phyloP scores from a whole-genome alignment of 2,888 invertebrate genomes.

The Autographa gamma region DNA sequence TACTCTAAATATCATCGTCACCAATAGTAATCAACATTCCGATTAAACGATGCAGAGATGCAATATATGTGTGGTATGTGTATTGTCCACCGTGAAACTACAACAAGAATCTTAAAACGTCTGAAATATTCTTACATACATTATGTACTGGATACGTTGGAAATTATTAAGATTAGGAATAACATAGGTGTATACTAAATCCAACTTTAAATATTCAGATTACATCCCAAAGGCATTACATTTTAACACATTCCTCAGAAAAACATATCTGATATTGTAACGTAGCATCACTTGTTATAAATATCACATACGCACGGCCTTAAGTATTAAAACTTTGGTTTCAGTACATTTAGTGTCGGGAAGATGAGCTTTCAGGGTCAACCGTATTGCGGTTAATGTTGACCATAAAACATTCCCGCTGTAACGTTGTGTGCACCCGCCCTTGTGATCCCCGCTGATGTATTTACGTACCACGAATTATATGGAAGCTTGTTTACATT shows the following conservation, averaged over 20 bases:
- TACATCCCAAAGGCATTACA: background rate
- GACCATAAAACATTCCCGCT: constrained; percentile 74
- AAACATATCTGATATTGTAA: constrained; percentile 11
- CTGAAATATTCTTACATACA: background rate
- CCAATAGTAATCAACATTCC: background rate
- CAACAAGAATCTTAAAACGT: background rate
- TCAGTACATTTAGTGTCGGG: constrained; percentile 61
- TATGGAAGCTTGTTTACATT: constrained; percentile 82
- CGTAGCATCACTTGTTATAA: constrained; percentile 21
- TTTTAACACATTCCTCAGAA: background rate
- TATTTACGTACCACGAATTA: constrained; percentile 78
- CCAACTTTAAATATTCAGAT: background rate
- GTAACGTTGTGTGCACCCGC: constrained; percentile 58
- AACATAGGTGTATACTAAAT: background rate
- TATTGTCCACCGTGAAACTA: background rate
- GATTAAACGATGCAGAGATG: background rate
- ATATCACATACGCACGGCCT: constrained; percentile 35
- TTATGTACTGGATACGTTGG: background rate
- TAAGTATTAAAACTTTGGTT: constrained; percentile 54
- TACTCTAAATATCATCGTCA: background rate
- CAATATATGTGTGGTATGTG: background rate
- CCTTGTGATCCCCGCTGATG: constrained; percentile 69
- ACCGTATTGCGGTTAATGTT: constrained; percentile 73
- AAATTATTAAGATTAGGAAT: background rate
- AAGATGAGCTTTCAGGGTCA: constrained; percentile 65